These are phyloP conservation scores for Drosophila kepulauana DNA, from an alignment of 1,140 invertebrate genomes.

Conservation along the genomic window DNA sequence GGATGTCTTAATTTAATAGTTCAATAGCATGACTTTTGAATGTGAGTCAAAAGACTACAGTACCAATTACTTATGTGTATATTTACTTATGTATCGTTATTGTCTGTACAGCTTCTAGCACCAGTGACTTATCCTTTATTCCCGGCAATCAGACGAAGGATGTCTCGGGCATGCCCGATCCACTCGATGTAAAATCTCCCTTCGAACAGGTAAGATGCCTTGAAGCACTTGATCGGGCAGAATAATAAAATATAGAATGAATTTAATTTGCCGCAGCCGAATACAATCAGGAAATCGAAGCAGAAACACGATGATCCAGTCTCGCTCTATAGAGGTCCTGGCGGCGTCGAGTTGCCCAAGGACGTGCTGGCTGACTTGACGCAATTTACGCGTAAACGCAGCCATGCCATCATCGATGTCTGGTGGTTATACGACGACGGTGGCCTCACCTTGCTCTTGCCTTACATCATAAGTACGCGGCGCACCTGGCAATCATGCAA, in stretches of 20 bases:
- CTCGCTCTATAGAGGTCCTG: constrained; percentile 85
- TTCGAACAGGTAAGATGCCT: constrained; percentile 63
- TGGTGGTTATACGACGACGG: constrained; percentile 99
- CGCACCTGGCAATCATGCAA: constrained; percentile 94
- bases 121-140: constrained; percentile 82
- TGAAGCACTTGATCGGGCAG: constrained; percentile 2
- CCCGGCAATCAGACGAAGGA: constrained; percentile 74
- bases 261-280: constrained; percentile 46
- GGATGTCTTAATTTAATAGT: constrained; percentile 8
- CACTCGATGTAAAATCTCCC: constrained; percentile 66
- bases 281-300: constrained; percentile 83
- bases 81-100: background rate
- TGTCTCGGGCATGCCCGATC: constrained; percentile 79
- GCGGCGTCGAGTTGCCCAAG: constrained; percentile 87
- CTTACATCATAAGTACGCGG: constrained; percentile 96
- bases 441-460: constrained; percentile 92
- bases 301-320: constrained; percentile 82
- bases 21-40: background rate
- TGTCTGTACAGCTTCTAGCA: constrained; percentile 75
- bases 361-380: constrained; percentile 89
- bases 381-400: constrained; percentile 91
- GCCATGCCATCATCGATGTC: constrained; percentile 95
- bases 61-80: too few species aligned
- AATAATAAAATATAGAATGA: constrained; percentile 4
- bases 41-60: background rate